Evolutionary conservation across 1,140 invertebrate genomes (phyloP).

Genomic region (Nasonia longicornis): DNA sequence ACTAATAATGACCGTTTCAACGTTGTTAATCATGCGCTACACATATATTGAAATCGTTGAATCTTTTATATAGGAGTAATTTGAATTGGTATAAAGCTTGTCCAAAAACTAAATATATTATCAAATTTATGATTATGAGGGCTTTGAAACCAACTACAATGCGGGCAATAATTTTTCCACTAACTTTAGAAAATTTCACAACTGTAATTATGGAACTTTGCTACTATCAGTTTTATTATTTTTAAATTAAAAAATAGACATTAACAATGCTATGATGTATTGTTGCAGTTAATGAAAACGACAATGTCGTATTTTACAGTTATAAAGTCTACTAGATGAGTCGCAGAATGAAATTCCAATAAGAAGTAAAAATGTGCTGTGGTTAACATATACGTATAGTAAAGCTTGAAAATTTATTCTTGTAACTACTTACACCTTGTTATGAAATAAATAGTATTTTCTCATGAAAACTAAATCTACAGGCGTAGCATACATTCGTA

Average conservation of each 20-base stretch:
- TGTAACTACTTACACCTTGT: no score
- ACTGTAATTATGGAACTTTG: not conserved
- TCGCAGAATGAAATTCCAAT: not conserved
- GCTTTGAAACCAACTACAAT: not conserved
- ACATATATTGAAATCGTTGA: not conserved
- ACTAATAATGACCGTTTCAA: no score
- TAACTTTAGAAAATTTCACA: conserved; percentile 13
- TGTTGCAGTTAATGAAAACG: not conserved
- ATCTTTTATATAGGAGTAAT: not conserved
- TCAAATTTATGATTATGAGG: conserved; percentile 8
- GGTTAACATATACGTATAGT: no score
- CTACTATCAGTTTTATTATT: not conserved
- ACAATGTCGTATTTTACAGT: conserved; percentile 12
- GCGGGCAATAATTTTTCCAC: not conserved
- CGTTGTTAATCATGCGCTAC: not conserved
- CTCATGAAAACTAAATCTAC: no score
- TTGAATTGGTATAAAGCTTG: not conserved
- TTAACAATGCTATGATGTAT: no score
- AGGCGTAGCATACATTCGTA: no score
- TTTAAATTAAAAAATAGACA: no score
- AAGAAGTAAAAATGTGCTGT: no score
- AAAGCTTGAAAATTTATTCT: no score
- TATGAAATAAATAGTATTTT: no score
- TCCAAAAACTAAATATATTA: not conserved
- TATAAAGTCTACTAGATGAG: not conserved